Percentiles rank a stretch among this genome's conserved stretches.
Evolutionary conservation across 2,888 invertebrate species (phyloP).

Genomic region (Orthosia incerta): DNA sequence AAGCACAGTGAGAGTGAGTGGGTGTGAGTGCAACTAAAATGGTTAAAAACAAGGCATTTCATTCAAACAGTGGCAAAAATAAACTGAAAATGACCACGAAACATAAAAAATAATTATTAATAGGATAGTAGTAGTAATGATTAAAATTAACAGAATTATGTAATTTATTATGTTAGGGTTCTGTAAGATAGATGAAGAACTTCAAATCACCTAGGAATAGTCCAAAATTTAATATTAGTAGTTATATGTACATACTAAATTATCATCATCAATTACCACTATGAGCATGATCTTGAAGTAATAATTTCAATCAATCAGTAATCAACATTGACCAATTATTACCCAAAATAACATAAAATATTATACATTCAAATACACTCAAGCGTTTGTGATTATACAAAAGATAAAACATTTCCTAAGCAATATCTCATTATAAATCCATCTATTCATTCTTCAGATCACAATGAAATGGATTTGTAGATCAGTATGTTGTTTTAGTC

Average conservation of each 20-base stretch:
- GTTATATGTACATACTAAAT: too few species aligned
- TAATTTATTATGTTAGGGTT: not conserved
- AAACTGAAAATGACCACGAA: conserved; percentile 71
- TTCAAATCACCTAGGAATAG: not conserved
- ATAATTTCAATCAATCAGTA: too few species aligned
- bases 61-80: conserved; percentile 57
- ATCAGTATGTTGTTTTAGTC: not conserved
- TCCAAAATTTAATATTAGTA: not conserved
- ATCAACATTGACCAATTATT: not conserved
- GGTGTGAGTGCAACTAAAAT: conserved; percentile 66
- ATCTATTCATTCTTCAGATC: not conserved
- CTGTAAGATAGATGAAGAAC: not conserved
- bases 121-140: not conserved
- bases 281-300: too few species aligned
- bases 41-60: conserved; percentile 65
- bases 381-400: not conserved
- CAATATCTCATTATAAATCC: not conserved
- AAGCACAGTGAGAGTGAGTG: conserved; percentile 49
- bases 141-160: conserved; percentile 10
- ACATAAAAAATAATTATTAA: conserved; percentile 61
- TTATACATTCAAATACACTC: not conserved
- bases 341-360: not conserved
- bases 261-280: too few species aligned
- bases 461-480: not conserved
- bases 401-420: not conserved